Conservation (phyloP, 2,888 invertebrate species). For the Lottia gigantea region DNA sequence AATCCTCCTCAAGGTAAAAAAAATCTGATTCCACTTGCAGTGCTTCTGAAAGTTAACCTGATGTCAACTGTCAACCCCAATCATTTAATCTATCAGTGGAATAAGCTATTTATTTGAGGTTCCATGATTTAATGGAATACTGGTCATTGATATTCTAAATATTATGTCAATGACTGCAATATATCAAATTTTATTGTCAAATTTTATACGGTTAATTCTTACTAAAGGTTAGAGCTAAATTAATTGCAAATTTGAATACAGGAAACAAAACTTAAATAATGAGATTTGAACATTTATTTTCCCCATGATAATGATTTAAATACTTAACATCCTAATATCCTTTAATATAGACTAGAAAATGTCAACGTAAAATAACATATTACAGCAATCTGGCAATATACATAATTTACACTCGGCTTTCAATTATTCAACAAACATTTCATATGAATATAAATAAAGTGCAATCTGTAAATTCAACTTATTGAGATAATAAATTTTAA, state of each 20-base stretch:
- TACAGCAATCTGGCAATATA: slow-evolving; percentile 9
- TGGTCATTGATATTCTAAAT: no score
- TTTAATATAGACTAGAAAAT: slow-evolving; percentile 6
- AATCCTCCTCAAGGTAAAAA: no score
- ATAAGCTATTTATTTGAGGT: no score
- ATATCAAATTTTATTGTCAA: no score
- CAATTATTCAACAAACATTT: slow-evolving; percentile 3
- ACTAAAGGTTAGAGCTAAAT: slow-evolving; percentile 8
- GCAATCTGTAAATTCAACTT: background rate
- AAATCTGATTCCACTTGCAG: no score
- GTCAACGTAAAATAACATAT: slow-evolving; percentile 10
- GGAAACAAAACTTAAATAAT: slow-evolving; percentile 10
- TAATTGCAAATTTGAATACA: slow-evolving; percentile 11
- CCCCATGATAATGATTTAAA: slow-evolving; percentile 10
- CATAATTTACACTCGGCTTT: background rate
- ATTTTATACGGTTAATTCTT: background rate
- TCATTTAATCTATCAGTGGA: no score
- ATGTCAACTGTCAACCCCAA: no score
- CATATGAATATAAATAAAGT: slow-evolving; percentile 9
- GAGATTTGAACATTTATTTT: slow-evolving; percentile 10
- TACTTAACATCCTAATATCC: slow-evolving; percentile 9
- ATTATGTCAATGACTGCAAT: no score
- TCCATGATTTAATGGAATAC: no score
- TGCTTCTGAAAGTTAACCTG: no score
- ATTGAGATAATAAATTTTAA: background rate